These are phyloP conservation scores for Xestia sexstrigata DNA, from an alignment of 2,888 invertebrate genomes.

Conservation along the genomic window DNA sequence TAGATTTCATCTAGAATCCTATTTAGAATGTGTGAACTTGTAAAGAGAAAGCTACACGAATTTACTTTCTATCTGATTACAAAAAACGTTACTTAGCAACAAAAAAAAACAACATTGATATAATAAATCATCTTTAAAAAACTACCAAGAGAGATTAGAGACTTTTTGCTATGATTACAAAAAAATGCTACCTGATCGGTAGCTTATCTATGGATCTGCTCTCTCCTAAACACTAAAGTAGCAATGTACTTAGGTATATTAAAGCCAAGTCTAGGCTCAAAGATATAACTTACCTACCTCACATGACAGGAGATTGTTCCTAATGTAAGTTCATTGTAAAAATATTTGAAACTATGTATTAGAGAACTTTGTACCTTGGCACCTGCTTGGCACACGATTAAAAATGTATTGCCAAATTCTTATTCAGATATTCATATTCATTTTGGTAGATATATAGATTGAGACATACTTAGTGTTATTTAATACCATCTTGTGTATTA, in stretches of 20 bases:
- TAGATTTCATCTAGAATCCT: constrained; percentile 27
- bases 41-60: constrained; percentile 42
- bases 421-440: neutral
- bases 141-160: constrained; percentile 10
- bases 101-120: constrained; percentile 27
- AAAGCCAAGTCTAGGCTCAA: neutral
- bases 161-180: constrained; percentile 36
- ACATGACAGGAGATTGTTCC: neutral
- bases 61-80: constrained; percentile 34
- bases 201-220: constrained; percentile 20
- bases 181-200: constrained; percentile 26
- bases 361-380: neutral
- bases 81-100: constrained; percentile 1
- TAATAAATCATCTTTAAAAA: constrained; percentile 40
- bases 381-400: neutral
- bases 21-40: constrained; percentile 17
- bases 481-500: neutral
- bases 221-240: neutral
- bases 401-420: neutral
- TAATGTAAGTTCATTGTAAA: neutral
- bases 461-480: neutral
- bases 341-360: neutral
- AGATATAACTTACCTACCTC: neutral
- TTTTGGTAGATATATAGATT: neutral
- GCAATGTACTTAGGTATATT: neutral